Evolutionary conservation across 2,113 vertebrate genomes (phyloP).

Genomic region (Casuarius casuarius): DNA sequence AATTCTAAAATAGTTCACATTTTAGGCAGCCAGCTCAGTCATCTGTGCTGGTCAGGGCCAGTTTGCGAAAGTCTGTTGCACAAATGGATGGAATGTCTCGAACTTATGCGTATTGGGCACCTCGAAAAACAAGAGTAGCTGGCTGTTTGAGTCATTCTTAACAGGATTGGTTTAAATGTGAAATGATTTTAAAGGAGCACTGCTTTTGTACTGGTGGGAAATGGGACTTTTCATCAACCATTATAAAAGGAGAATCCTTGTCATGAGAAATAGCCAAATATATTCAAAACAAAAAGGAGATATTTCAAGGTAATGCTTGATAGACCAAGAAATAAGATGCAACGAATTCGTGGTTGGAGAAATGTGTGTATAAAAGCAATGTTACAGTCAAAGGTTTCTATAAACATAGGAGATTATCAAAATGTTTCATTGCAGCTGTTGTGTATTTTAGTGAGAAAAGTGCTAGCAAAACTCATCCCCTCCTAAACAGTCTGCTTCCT

Average conservation of each 20-base stretch:
- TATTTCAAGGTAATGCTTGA: constrained; percentile 25
- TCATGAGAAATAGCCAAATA: not conserved
- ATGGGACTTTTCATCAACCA: constrained; percentile 22
- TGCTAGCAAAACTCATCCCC: not conserved
- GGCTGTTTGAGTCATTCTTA: constrained; percentile 53
- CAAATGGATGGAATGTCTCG: constrained; percentile 59
- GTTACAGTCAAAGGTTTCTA: not conserved
- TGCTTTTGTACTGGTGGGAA: constrained; percentile 30
- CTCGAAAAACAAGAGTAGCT: constrained; percentile 56
- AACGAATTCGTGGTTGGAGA: not conserved
- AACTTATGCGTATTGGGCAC: not conserved
- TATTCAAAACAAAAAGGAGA: not conserved
- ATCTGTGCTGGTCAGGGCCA: constrained; percentile 37
- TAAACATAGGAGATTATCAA: not conserved
- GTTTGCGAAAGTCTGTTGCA: constrained; percentile 63
- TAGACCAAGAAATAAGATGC: not conserved
- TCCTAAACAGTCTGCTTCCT: not conserved
- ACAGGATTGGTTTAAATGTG: constrained; percentile 51
- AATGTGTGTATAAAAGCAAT: not conserved
- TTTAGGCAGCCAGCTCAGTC: constrained; percentile 33
- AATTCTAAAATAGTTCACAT: constrained; percentile 2
- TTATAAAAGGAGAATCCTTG: not conserved
- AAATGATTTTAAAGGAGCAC: constrained; percentile 52
- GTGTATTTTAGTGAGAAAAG: not conserved
- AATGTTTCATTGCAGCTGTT: not conserved